These are phyloP conservation scores for Trypoxylon attenuatum DNA, from an alignment of 2,888 invertebrate genomes.

Conservation along the genomic window DNA sequence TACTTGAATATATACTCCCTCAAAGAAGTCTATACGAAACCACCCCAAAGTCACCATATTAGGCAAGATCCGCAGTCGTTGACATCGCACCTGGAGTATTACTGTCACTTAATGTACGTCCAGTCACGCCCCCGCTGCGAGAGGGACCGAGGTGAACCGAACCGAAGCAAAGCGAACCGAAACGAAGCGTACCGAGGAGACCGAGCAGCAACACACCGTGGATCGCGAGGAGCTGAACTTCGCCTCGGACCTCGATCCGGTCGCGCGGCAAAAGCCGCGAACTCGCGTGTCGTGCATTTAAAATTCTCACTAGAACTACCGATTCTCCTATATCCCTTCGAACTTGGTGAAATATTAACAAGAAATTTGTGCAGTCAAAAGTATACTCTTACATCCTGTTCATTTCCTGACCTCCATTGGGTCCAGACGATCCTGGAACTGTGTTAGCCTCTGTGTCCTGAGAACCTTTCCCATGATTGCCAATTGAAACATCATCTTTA, in stretches of 20 bases:
- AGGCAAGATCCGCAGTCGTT: constrained; percentile 18
- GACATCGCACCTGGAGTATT: constrained; percentile 31
- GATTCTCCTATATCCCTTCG: too few relatives aligned
- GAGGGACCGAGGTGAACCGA: constrained; percentile 31
- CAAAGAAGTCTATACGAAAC: too few relatives aligned
- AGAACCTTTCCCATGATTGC: too few relatives aligned
- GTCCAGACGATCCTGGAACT: too few relatives aligned
- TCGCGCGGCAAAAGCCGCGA: constrained; percentile 34
- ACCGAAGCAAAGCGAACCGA: constrained; percentile 47
- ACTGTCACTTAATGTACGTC: constrained; percentile 46
- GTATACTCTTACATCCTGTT: too few relatives aligned
- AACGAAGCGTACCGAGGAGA: constrained; percentile 31
- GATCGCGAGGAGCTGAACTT: constrained; percentile 40
- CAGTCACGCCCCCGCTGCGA: constrained; percentile 54
- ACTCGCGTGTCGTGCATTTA: constrained; percentile 3
- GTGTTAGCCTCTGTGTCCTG: too few relatives aligned
- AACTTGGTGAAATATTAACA: too few relatives aligned
- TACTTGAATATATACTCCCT: too few relatives aligned
- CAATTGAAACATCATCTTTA: too few relatives aligned
- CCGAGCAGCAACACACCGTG: neutral
- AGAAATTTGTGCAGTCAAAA: too few relatives aligned
- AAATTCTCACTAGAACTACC: too few relatives aligned
- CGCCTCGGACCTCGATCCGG: constrained; percentile 36
- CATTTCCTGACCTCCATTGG: too few relatives aligned
- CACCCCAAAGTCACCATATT: constrained; percentile 19